Evolutionary conservation across 2,888 invertebrate genomes (phyloP).

Genomic region (Thumatha senex): DNA sequence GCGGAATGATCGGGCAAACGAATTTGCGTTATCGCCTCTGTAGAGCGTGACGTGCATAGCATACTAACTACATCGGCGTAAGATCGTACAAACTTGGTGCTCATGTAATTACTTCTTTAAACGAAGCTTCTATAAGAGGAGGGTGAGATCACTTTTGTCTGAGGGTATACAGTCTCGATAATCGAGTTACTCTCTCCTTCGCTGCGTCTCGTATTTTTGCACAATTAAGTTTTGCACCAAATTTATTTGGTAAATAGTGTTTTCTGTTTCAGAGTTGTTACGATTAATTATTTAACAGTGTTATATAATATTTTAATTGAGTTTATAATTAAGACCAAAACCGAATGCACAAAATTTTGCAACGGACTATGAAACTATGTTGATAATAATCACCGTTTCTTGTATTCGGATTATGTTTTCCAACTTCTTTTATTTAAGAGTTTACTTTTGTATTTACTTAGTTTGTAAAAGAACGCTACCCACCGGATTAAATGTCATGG

Average conservation of each 20-base stretch:
- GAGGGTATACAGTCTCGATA: slow-evolving; percentile 61
- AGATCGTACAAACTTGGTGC: slow-evolving; percentile 67
- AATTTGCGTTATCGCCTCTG: slow-evolving; percentile 82
- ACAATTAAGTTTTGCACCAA: slow-evolving; percentile 44
- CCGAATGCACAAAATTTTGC: neutral
- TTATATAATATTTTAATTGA: slow-evolving; percentile 19
- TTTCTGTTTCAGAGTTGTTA: slow-evolving; percentile 30
- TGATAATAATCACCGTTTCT: no score
- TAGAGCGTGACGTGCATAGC: slow-evolving; percentile 66
- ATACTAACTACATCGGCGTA: slow-evolving; percentile 69
- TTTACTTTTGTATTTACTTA: no score
- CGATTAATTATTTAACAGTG: slow-evolving; percentile 29
- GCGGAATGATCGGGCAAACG: slow-evolving; percentile 81
- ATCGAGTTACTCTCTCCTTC: slow-evolving; percentile 63
- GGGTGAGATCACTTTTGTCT: slow-evolving; percentile 66
- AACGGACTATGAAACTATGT: no score
- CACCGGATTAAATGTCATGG: no score
- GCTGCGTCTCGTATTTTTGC: slow-evolving; percentile 40
- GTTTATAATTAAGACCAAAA: slow-evolving; percentile 8
- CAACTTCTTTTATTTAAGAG: no score
- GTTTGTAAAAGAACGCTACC: no score
- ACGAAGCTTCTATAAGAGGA: slow-evolving; percentile 67
- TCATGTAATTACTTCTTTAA: slow-evolving; percentile 81
- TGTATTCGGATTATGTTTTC: no score
- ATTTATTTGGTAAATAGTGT: slow-evolving; percentile 42